Evolutionary conservation across 2,888 invertebrate genomes (phyloP), one percentile per base, ranked within the genome.

Genomic region (Arctia plantaginis): DNA sequence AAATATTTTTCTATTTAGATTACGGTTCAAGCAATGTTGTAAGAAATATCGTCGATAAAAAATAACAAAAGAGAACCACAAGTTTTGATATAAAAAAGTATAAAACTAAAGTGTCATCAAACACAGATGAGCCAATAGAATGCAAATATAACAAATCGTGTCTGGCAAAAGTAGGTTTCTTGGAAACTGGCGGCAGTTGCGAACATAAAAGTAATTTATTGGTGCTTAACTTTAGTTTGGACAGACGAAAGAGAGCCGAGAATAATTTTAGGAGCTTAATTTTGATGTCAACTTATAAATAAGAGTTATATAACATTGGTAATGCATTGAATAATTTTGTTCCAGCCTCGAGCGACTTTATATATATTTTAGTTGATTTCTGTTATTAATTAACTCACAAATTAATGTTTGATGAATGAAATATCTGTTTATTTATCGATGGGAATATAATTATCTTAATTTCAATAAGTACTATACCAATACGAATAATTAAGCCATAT

Each of bases 151-250:
- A 80, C 82, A 79, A 79, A 85, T 81, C 77, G 74, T 77, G 72
- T 64, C 55, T 59, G 72, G 75, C 77, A 78, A 69, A 82, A 82
- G 79, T 78, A 72, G 75, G 76, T 80, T 86, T 81, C 81, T 78
- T 81, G 74, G 80, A 64, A 78, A 77, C 71, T 77, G 77, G 75
- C 78, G 72, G 72, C 84, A 77, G 74, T 83, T 77, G 75, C 23
- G 76, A 71, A 77, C 77, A 80, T 85, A 78, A 83, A 83, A 77
- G 77, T 87, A 88, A 91, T 90, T 91, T 89, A 91, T 90, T 74
- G 83, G 77, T 83, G 85, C 88, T 90, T 91, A 86, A 85, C 83
- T 87, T 85, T 85, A 88, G 86, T 84, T 79, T 72, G 74, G 83
- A 79, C 71, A 78, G 77, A 85, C 81, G 83, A 85, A 83, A 85